Evolutionary conservation across 2,888 invertebrate genomes (phyloP).

Genomic region (Latheticus oryzae): DNA sequence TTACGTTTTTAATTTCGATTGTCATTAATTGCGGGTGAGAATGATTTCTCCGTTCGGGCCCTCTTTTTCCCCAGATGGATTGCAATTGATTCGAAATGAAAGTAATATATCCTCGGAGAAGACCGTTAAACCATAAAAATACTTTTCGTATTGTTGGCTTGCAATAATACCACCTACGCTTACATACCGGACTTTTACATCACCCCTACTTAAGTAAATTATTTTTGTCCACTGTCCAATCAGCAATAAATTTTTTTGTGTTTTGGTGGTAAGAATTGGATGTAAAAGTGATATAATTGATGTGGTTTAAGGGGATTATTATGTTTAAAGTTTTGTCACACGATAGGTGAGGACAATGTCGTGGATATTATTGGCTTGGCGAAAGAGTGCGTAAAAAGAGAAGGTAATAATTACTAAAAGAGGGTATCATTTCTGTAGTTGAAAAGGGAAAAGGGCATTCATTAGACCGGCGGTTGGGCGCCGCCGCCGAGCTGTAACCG

Average conservation of each 20-base stretch:
- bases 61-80: constrained; percentile 53
- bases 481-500: constrained; percentile 45
- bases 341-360: constrained; percentile 13
- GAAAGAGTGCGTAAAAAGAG: constrained; percentile 40
- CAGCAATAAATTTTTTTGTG: too few relatives aligned
- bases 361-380: constrained; percentile 30
- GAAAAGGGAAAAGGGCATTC: constrained; percentile 49
- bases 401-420: constrained; percentile 49
- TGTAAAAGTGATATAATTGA: too few relatives aligned
- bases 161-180: constrained; percentile 30
- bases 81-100: constrained; percentile 66
- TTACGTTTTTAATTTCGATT: constrained; percentile 66
- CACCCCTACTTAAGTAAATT: too few relatives aligned
- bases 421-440: constrained; percentile 49
- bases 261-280: constrained; percentile 11
- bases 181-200: too few relatives aligned
- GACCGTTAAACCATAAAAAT: constrained; percentile 64
- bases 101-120: constrained; percentile 65
- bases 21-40: constrained; percentile 64
- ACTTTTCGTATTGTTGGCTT: constrained; percentile 56
- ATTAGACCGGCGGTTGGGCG: constrained; percentile 48
- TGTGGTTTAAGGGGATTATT: constrained; percentile 6
- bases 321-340: constrained; percentile 15
- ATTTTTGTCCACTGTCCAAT: too few relatives aligned
- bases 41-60: constrained; percentile 54